These are phyloP conservation scores for Zosterops lateralis DNA, from an alignment of 2,113 vertebrate genomes.

Conservation along the genomic window DNA sequence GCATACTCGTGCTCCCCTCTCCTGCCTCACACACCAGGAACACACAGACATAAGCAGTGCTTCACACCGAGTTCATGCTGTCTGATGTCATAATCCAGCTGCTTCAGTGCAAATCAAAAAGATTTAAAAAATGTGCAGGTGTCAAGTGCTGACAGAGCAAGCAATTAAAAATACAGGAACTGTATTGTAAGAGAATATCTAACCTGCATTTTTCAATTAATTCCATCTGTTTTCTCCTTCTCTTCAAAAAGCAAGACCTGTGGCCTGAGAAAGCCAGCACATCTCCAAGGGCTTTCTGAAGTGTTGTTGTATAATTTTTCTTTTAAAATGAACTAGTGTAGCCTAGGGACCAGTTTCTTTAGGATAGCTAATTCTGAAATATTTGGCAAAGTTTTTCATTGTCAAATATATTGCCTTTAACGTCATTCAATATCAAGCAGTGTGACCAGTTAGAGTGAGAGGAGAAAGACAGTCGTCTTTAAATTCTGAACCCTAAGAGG, in stretches of 20 bases:
- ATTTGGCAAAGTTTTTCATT: neutral
- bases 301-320: neutral
- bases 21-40: neutral
- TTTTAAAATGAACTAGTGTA: neutral
- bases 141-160: neutral
- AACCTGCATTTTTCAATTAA: neutral
- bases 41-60: neutral
- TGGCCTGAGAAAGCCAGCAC: neutral
- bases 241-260: neutral
- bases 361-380: neutral
- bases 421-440: neutral
- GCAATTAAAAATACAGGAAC: neutral
- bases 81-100: neutral
- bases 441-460: neutral
- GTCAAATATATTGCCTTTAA: neutral
- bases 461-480: neutral
- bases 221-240: neutral
- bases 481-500: neutral
- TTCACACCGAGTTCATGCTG: neutral
- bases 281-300: neutral
- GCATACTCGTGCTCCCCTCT: neutral
- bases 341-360: neutral
- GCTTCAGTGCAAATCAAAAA: neutral
- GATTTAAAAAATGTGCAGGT: neutral
- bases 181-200: neutral